Percentiles rank a stretch among this genome's conserved stretches.
Conservation (phyloP, 2,113 vertebrate species). For the Delphinapterus leucas region DNA sequence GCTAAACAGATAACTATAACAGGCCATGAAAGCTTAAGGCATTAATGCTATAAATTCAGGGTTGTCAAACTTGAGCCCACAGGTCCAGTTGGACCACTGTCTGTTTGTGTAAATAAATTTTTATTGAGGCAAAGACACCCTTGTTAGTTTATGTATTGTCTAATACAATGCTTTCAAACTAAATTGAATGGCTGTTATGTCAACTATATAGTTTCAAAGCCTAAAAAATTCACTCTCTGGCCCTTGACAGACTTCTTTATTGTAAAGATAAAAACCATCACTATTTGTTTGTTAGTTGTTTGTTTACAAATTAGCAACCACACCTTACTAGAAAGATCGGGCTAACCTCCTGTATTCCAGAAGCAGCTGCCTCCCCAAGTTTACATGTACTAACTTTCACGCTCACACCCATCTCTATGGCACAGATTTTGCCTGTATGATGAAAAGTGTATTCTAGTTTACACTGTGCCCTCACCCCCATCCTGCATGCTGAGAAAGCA, state of each 20-base stretch:
- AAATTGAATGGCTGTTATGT: not conserved
- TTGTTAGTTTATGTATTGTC: not conserved
- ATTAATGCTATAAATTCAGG: not conserved
- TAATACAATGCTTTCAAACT: not conserved
- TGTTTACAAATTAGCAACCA: not conserved
- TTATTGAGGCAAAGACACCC: not conserved
- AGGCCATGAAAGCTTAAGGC: not conserved
- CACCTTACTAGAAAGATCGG: not conserved
- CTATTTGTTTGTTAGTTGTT: not conserved
- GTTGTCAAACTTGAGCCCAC: not conserved
- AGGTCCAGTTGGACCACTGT: not conserved
- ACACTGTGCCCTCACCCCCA: rapidly evolving
- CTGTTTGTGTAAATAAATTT: not conserved
- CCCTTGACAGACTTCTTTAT: not conserved
- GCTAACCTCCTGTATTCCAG: rapidly evolving
- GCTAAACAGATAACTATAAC: not conserved
- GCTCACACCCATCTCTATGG: rapidly evolving
- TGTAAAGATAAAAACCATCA: not conserved
- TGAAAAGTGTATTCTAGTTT: not conserved
- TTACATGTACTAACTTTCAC: not conserved
- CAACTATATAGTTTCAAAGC: not conserved
- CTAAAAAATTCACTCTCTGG: not conserved
- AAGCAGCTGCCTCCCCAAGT: not conserved
- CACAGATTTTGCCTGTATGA: not conserved
- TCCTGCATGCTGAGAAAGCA: not conserved